Base-by-base conservation (phyloP, 2,797 vertebrate genomes). In the Acipenser ruthenus region DNA sequence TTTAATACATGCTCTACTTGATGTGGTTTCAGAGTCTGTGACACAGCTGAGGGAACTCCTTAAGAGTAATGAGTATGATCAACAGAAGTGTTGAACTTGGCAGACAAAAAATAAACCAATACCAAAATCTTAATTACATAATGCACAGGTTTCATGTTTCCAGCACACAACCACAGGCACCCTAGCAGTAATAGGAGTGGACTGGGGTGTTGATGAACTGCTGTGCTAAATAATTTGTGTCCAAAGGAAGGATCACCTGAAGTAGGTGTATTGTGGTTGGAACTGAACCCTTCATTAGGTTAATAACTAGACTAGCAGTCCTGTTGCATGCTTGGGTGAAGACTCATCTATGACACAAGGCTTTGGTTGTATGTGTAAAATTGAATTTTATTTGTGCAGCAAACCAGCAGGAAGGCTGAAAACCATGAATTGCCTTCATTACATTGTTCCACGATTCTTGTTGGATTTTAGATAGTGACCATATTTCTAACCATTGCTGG, bases 301-400 rank as follows among this genome's bases (percentile, higher is more conserved):
- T 56, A 58, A 56, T 65, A 50, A 58, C 55, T 58, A 58, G 50
- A 37, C 7, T 6, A 49, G 15, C 10, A 56, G 65, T 49, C 58
- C 49, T 66, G 6, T 56, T 48, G 65, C 12, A 59, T 10, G 65
- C 8, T 58, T 49, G 9, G 47, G 11, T 65, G 52, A 58, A n/a
- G 12, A 48, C 10, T 58, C 8, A 15, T 7, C 55, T 58, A 15
- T 11, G 6, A 55, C 52, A 4, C 53, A 49, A 48, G n/a, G n/a
- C 55, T 59, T 18, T 49, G 8, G 12, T 8, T 37, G 23, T 37
- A 4, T 37, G 23, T 66, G 53, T 58, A 55, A 66, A 47, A 59
- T 59, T 66, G 23, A n/a, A 59, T 66, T 50, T 59, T 6, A 23
- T 49, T 66, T 66, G 53, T 59, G 53, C 13, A 15, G n/a, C 6